These are phyloP conservation scores for Clusia tigrina DNA, from an alignment of 2,888 invertebrate species.

Conservation along the genomic window DNA sequence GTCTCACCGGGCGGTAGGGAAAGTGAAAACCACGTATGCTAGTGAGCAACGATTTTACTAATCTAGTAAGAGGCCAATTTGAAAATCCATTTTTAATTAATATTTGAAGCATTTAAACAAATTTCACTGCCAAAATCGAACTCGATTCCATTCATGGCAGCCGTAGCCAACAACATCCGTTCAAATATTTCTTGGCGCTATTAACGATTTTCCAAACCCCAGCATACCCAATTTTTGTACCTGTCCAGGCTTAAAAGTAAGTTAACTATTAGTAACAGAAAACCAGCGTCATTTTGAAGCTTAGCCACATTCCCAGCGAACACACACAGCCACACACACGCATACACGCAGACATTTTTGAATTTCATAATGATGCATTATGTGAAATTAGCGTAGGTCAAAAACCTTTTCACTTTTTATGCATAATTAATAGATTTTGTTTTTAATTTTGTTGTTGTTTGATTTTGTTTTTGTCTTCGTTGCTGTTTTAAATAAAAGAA, in stretches of 20 bases:
- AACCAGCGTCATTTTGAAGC: not conserved
- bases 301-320: too few relatives aligned
- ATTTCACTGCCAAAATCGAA: conserved; percentile 23
- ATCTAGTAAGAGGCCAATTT: too few relatives aligned
- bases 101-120: not conserved
- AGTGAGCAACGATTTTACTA: too few relatives aligned
- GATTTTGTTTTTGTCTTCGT: conserved; percentile 6
- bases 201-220: not conserved
- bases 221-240: too few relatives aligned
- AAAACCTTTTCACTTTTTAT: conserved; percentile 28
- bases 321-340: not conserved
- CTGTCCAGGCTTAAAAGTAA: too few relatives aligned
- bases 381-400: conserved; percentile 24
- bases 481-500: conserved; percentile 25
- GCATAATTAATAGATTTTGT: not conserved
- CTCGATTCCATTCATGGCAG: conserved; percentile 16
- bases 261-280: too few relatives aligned
- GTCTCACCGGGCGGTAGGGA: too few relatives aligned
- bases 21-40: too few relatives aligned
- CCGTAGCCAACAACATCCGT: conserved; percentile 5
- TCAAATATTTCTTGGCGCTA: not conserved
- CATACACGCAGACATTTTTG: not conserved
- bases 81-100: not conserved
- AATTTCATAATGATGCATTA: conserved; percentile 1
- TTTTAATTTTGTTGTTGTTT: not conserved